Evolutionary conservation across 1,140 invertebrate species (phyloP).

Genomic region (Orchesella cincta): DNA sequence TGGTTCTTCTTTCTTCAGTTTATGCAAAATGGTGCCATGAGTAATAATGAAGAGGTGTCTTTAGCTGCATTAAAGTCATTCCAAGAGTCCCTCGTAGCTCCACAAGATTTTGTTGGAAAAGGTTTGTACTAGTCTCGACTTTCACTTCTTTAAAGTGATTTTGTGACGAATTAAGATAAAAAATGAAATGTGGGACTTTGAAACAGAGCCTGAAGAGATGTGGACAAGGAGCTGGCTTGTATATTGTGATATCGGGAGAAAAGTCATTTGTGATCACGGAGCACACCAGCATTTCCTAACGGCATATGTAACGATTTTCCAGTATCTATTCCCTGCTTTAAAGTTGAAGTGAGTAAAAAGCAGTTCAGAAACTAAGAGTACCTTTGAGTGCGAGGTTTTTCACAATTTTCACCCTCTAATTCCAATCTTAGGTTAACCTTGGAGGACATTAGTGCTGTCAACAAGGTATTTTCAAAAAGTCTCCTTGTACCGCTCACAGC

Average conservation of each 20-base stretch:
- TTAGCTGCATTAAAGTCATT: constrained; percentile 92
- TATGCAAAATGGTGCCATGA: constrained; percentile 86
- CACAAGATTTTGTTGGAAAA: constrained; percentile 28
- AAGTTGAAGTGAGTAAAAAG: constrained; percentile 60
- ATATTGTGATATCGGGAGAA: constrained; percentile 79
- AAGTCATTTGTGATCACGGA: constrained; percentile 57
- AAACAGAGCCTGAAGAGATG: constrained; percentile 58
- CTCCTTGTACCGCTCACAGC: constrained; percentile 45
- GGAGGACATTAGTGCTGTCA: constrained; percentile 42
- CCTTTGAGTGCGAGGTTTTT: too few species aligned
- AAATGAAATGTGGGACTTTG: too few species aligned
- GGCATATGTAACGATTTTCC: constrained; percentile 90
- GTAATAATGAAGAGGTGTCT: constrained; percentile 92
- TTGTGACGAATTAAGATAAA: background rate
- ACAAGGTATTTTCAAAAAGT: constrained; percentile 42
- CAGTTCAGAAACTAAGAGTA: too few species aligned
- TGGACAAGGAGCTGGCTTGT: constrained; percentile 81
- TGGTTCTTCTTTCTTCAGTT: constrained; percentile 91
- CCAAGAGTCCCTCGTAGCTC: constrained; percentile 79
- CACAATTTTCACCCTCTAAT: background rate
- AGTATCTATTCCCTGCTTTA: constrained; percentile 87
- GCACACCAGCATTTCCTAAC: constrained; percentile 85
- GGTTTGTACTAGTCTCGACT: background rate
- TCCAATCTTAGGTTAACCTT: constrained; percentile 40
- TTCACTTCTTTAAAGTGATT: background rate